These are phyloP conservation scores for Thera britannica DNA, from an alignment of 2,888 invertebrate genomes.

Conservation along the genomic window DNA sequence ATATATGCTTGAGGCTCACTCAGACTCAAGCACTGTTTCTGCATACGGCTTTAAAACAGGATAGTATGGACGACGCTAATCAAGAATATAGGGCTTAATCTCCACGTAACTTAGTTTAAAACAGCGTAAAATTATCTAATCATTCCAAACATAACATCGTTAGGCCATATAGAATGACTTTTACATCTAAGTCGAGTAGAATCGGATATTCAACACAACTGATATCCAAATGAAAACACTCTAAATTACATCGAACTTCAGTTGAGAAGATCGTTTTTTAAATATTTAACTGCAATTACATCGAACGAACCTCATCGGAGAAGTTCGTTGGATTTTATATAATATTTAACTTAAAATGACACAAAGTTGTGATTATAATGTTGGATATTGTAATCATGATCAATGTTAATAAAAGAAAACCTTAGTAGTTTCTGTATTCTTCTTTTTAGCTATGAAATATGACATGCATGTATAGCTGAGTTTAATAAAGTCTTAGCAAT, in stretches of 20 bases:
- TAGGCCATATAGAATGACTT: slow-evolving; percentile 8
- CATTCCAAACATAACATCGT: slow-evolving; percentile 4
- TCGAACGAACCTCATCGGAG: no score
- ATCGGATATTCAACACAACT: neutral
- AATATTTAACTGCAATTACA: no score
- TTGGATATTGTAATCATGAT: slow-evolving; percentile 13
- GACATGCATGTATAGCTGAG: neutral
- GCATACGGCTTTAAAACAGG: no score
- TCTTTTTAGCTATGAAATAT: neutral
- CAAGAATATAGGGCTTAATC: no score
- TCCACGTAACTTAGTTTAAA: slow-evolving; percentile 3
- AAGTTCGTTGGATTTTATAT: no score
- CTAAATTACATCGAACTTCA: no score
- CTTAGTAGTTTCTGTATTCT: neutral
- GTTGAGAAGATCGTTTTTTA: no score
- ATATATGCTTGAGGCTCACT: no score
- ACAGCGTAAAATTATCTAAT: slow-evolving; percentile 13
- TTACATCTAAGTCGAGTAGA: neutral
- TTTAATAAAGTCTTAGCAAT: slow-evolving; percentile 18
- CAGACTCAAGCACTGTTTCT: no score
- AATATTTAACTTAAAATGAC: no score
- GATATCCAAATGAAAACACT: no score
- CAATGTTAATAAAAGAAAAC: neutral
- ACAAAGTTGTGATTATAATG: neutral
- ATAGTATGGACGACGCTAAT: no score